Conservation (phyloP, 92 coral and sea anemone species). For the Phymanthus crucifer region DNA sequence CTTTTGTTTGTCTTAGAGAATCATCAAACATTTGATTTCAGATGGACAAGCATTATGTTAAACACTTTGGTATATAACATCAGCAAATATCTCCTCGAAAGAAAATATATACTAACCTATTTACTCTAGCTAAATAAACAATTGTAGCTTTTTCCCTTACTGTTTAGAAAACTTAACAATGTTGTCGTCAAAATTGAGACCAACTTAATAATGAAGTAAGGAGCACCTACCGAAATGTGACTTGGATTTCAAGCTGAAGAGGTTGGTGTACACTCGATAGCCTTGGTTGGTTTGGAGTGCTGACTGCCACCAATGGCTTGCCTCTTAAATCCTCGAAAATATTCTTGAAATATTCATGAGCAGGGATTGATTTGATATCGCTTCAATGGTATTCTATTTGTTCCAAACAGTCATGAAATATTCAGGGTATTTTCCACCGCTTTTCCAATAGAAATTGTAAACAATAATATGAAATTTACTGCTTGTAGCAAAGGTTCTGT, state of each 20-base stretch:
- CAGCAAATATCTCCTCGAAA: constrained; percentile 56
- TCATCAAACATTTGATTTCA: constrained; percentile 66
- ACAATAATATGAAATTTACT: constrained; percentile 66
- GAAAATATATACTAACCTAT: constrained; percentile 62
- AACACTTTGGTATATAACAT: constrained; percentile 54
- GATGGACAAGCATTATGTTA: constrained; percentile 39
- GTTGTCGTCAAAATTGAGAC: constrained; percentile 9
- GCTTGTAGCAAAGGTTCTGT: constrained; percentile 47
- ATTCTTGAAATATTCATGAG: constrained; percentile 65
- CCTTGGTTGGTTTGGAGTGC: not conserved
- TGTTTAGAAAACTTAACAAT: constrained; percentile 37
- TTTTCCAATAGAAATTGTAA: constrained; percentile 55
- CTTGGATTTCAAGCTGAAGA: constrained; percentile 1
- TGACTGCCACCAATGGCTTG: constrained; percentile 28
- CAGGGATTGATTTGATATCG: constrained; percentile 70
- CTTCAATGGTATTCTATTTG: constrained; percentile 74
- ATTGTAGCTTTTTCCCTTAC: constrained; percentile 28
- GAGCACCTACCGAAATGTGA: constrained; percentile 34
- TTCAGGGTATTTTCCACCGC: constrained; percentile 55
- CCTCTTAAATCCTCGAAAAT: constrained; percentile 56
- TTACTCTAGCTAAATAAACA: constrained; percentile 67
- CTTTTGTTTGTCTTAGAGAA: constrained; percentile 18
- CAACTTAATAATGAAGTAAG: not conserved
- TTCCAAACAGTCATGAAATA: constrained; percentile 68
- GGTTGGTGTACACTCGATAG: constrained; percentile 7